Conservation (phyloP, 2,797 vertebrate genomes). For the Periparus ater region DNA sequence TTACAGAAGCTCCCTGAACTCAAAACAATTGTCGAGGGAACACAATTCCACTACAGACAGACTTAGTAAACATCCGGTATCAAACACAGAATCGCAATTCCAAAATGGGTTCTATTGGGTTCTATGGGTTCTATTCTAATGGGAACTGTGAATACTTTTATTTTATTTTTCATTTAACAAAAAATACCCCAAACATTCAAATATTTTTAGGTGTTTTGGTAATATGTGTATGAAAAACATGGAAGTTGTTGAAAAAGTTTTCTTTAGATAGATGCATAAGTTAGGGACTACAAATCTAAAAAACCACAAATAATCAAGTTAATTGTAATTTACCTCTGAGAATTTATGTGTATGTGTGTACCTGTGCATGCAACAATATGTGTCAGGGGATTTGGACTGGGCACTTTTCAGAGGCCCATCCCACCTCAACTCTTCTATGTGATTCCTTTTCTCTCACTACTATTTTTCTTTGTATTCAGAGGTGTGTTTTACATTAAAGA, state of each 20-base stretch:
- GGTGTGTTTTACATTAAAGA: not conserved
- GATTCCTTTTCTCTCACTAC: not conserved
- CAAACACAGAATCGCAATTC: not conserved
- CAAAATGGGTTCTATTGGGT: not conserved
- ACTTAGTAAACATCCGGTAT: not conserved
- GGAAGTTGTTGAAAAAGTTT: not conserved
- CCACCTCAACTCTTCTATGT: not conserved
- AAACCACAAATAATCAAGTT: not conserved
- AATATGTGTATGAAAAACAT: not conserved
- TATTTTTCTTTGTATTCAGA: not conserved
- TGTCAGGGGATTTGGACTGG: fast-evolving
- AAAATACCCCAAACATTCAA: not conserved
- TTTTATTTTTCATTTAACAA: not conserved
- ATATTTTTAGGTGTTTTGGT: not conserved
- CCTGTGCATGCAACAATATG: fast-evolving
- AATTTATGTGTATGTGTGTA: not conserved
- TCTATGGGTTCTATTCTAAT: too few species aligned
- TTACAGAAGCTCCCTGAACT: not conserved
- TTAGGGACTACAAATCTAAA: not conserved
- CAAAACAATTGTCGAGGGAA: not conserved
- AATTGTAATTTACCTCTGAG: not conserved
- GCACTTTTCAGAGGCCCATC: not conserved
- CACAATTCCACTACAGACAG: not conserved
- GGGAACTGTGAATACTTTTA: not conserved
- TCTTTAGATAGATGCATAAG: not conserved